Conservation (phyloP, 1,140 invertebrate species). For the Triops longicaudatus region DNA sequence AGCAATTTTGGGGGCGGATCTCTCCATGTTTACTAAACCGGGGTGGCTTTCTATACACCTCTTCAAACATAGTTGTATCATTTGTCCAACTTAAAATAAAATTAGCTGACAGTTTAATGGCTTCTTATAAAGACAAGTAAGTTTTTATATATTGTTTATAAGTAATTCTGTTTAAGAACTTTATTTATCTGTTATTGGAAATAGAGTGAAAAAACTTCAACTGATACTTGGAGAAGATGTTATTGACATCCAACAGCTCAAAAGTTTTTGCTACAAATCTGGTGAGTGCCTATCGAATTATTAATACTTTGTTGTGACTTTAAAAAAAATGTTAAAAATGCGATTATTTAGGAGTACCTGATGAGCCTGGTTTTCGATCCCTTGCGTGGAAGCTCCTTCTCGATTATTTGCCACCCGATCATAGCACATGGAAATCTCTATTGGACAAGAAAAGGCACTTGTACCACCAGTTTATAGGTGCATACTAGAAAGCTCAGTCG, state of each 20-base stretch:
- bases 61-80: background rate
- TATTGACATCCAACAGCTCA: background rate
- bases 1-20: too few relatives aligned
- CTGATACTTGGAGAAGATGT: conserved; percentile 14
- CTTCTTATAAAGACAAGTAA: background rate
- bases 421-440: conserved; percentile 53
- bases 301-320: conserved; percentile 30
- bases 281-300: background rate
- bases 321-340: background rate
- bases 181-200: background rate
- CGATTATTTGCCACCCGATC: conserved; percentile 65
- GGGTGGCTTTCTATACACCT: too few relatives aligned
- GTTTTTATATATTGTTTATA: background rate
- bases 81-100: background rate
- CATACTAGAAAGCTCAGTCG: conserved; percentile 28
- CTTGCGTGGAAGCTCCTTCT: conserved; percentile 74
- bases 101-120: background rate
- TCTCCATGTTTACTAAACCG: too few relatives aligned
- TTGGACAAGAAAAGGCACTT: conserved; percentile 60
- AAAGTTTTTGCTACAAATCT: background rate
- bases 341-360: conserved; percentile 68
- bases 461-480: conserved; percentile 76
- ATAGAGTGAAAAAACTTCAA: conserved; percentile 25
- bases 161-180: background rate
- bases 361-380: conserved; percentile 63